Base-by-base conservation (phyloP, 2,113 vertebrate genomes). In the Alligator sinensis region DNA sequence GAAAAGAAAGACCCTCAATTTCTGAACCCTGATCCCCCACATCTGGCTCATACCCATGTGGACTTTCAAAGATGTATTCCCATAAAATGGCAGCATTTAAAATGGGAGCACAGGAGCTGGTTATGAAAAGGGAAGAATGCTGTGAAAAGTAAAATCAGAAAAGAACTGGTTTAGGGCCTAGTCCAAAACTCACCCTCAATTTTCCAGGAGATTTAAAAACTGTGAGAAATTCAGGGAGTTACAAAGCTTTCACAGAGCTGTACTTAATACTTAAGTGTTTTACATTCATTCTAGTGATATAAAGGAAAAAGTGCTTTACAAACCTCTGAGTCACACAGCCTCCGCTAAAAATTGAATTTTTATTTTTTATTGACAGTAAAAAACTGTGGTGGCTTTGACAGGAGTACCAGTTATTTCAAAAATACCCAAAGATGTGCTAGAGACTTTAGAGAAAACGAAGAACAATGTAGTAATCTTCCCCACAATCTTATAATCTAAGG, bases 321-420 rank as follows among this genome's bases (percentile, higher is more conserved):
- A 61, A 47, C 6, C 66, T 1, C 11, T 80, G 13, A 18, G 19
- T 62, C 30, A 59, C 4, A 25, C 11, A 11, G 12, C 22, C 1
- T 18, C 2, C 1, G 3, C 47, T 66, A 91, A 62, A 3, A 1
- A 15, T 12, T 15, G 4, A 1, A 25, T 16, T 21, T 59, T 77
- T 57, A 83, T 82, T 80, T 1, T 82, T 57, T 75, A 75, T 8
- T 6, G 38, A 55, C 2, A 78, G 2, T 4, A 4, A 54, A 64
- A 75, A 58, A 14, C 0, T 9, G 77, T 38, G 68, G 22, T 2
- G 28, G 38, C 58, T 0, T 3, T 87, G 68, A 9, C 77, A 6
- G 77, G 12, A 54, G 62, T 72, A 57, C 68, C 2, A 55, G 34
- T 28, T 68, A 68, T 1, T 81, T 84, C 21, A 54, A n/a, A 47